A percentile compares a stretch with the other conserved stretches of the same genome.
Conservation (phyloP, 2,888 invertebrate species). For the Drosophila emarginata region DNA sequence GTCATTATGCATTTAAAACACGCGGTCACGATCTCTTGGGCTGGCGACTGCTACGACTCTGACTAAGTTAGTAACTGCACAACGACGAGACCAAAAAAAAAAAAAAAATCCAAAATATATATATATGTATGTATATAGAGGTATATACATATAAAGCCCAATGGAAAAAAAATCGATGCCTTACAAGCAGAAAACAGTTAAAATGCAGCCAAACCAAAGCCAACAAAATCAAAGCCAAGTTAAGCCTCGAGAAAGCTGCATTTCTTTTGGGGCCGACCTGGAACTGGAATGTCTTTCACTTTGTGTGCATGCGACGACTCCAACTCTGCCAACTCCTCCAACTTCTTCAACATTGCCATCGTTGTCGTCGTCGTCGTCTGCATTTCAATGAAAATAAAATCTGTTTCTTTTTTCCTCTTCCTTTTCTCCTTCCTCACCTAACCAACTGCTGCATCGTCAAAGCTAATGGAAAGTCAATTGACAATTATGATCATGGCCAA, state of each 20-base stretch:
- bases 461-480: slow-evolving; percentile 79
- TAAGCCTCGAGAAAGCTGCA: slow-evolving; percentile 67
- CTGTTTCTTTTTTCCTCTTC: slow-evolving; percentile 42
- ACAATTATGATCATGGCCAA: slow-evolving; percentile 73
- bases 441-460: slow-evolving; percentile 41
- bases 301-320: slow-evolving; percentile 42
- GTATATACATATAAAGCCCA: slow-evolving; percentile 18
- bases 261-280: slow-evolving; percentile 35
- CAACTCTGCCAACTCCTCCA: slow-evolving; percentile 12
- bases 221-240: slow-evolving; percentile 15
- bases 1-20: slow-evolving; percentile 83
- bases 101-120: neutral
- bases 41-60: slow-evolving; percentile 20
- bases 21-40: slow-evolving; percentile 81
- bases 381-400: slow-evolving; percentile 72
- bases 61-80: slow-evolving; percentile 78
- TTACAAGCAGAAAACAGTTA: slow-evolving; percentile 43
- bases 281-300: slow-evolving; percentile 74
- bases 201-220: slow-evolving; percentile 12
- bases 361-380: slow-evolving; percentile 51
- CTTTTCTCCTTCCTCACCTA: slow-evolving; percentile 18
- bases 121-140: neutral
- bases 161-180: slow-evolving; percentile 58
- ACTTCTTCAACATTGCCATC: slow-evolving; percentile 30
- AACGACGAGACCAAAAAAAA: slow-evolving; percentile 40